These are phyloP conservation scores for Cololabis saira DNA, from an alignment of 2,113 vertebrate genomes.

Conservation along the genomic window DNA sequence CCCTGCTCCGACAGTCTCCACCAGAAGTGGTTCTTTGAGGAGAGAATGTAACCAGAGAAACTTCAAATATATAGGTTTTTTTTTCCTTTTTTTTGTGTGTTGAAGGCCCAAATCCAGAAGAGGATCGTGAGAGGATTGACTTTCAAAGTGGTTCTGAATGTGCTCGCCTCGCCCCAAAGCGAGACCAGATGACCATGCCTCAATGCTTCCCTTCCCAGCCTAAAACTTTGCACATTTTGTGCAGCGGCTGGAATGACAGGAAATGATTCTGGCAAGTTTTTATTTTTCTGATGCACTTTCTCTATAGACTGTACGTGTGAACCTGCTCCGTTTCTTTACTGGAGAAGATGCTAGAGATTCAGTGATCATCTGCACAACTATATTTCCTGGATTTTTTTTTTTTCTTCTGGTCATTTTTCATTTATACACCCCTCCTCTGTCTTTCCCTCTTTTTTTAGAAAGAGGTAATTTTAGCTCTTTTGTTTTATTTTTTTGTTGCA, in stretches of 20 bases:
- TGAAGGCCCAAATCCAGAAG: background rate
- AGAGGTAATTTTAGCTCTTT: background rate
- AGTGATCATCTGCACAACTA: background rate
- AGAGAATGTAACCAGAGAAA: slow-evolving; percentile 66
- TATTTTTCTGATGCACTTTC: slow-evolving; percentile 19
- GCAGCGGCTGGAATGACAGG: background rate
- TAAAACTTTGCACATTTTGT: slow-evolving; percentile 19
- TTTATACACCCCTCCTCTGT: background rate
- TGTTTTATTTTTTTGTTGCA: background rate
- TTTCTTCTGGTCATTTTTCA: background rate
- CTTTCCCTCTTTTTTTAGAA: background rate
- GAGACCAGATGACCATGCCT: slow-evolving; percentile 3
- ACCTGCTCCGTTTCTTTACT: slow-evolving; percentile 15
- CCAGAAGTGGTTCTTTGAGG: slow-evolving; percentile 95
- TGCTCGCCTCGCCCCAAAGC: slow-evolving; percentile 19
- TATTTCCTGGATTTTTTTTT: background rate
- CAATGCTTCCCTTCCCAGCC: background rate
- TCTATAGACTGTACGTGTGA: slow-evolving; percentile 14
- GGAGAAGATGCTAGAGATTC: slow-evolving; percentile 20
- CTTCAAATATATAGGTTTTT: too few relatives aligned
- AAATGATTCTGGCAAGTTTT: slow-evolving; percentile 1
- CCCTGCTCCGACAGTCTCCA: slow-evolving; percentile 80
- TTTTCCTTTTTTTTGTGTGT: background rate
- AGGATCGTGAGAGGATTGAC: background rate
- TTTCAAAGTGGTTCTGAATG: background rate